Evolutionary conservation across 2,797 vertebrate species (phyloP).

Genomic region (Clarias laeviceps): DNA sequence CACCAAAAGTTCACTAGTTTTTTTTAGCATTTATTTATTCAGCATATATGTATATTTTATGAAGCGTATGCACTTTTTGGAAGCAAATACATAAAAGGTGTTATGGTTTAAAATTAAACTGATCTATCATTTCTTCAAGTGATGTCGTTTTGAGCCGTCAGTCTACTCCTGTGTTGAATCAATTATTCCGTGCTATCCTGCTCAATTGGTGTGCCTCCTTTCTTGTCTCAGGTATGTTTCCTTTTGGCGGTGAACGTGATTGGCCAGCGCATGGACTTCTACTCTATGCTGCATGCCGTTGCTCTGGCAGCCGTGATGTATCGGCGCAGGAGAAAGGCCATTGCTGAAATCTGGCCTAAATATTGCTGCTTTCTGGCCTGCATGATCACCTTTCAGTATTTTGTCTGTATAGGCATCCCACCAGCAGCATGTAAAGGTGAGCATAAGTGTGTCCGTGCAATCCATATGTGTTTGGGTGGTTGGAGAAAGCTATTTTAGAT

Average conservation of each 20-base stretch:
- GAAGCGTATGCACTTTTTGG: not conserved
- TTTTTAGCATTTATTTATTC: not conserved
- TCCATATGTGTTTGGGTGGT: not conserved
- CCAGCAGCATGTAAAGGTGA: constrained; percentile 93
- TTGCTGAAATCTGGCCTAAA: constrained; percentile 97
- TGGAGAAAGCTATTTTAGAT: not conserved
- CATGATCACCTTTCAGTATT: constrained; percentile 93
- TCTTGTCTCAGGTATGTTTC: constrained; percentile 86
- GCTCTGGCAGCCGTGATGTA: constrained; percentile 89
- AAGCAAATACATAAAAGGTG: not conserved
- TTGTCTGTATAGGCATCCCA: constrained; percentile 94
- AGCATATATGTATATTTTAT: not conserved
- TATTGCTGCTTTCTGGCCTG: constrained; percentile 96
- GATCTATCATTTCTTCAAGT: not conserved
- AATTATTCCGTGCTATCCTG: not conserved
- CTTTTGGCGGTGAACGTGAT: constrained; percentile 93
- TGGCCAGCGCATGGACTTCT: constrained; percentile 98
- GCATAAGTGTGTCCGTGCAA: not conserved
- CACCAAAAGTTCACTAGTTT: not conserved
- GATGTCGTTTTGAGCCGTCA: no score
- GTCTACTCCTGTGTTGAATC: not conserved
- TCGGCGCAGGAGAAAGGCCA: constrained; percentile 93
- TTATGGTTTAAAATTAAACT: not conserved
- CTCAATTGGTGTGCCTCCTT: not conserved
- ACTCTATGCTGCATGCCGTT: constrained; percentile 92